Percentiles rank a stretch among this genome's conserved stretches.
phyloP scores from a whole-genome alignment of 2,888 invertebrate species.

The Thereva unica region DNA sequence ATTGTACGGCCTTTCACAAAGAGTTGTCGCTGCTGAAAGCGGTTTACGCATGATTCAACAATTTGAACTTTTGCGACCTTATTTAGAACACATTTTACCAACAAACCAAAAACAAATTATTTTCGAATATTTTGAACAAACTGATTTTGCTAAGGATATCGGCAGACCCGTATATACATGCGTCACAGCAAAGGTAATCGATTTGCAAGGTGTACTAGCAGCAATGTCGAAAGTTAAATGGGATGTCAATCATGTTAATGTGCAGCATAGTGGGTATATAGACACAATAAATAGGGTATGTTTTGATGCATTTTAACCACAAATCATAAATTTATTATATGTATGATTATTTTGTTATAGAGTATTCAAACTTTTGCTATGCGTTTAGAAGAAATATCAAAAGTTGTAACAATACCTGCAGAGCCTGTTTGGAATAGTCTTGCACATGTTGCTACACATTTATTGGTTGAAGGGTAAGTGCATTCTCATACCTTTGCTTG shows the following conservation, averaged over 20 bases:
- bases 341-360: conserved; percentile 45
- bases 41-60: conserved; percentile 87
- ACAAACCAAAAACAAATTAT: conserved; percentile 67
- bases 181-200: conserved; percentile 78
- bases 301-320: conserved; percentile 32
- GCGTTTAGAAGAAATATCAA: conserved; percentile 73
- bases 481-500: neutral
- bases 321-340: neutral
- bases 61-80: conserved; percentile 80
- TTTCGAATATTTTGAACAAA: conserved; percentile 68
- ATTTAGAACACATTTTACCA: conserved; percentile 81
- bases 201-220: conserved; percentile 73
- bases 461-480: conserved; percentile 85
- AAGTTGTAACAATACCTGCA: conserved; percentile 71
- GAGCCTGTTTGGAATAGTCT: conserved; percentile 85
- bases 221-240: conserved; percentile 94
- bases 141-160: conserved; percentile 64
- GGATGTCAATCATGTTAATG: conserved; percentile 93
- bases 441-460: conserved; percentile 81
- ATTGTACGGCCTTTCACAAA: conserved; percentile 80
- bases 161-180: conserved; percentile 86
- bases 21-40: conserved; percentile 92
- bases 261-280: conserved; percentile 89
- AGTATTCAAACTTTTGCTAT: conserved; percentile 73
- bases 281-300: conserved; percentile 72